A percentile compares a stretch with the other conserved stretches of the same genome.
Conservation (phyloP, 2,113 vertebrate species). For the Gasterosteus aculeatus region DNA sequence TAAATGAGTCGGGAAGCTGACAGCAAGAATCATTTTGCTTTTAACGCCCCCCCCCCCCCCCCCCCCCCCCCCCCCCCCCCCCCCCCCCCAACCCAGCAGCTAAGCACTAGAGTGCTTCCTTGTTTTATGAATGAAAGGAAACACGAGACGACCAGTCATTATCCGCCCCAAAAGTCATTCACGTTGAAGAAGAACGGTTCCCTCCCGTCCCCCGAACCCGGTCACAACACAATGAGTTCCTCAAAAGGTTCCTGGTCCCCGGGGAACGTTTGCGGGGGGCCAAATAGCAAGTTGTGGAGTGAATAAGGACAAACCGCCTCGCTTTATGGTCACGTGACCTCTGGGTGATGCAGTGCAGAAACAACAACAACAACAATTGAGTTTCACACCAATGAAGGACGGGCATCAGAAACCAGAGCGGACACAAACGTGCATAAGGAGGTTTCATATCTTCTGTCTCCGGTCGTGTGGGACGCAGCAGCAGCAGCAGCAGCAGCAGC, state of each 20-base stretch:
- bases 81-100: too few relatives aligned
- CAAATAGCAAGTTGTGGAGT: too few relatives aligned
- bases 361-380: not conserved
- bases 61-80: too few relatives aligned
- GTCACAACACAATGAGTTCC: not conserved
- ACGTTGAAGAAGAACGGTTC: not conserved
- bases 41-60: not conserved
- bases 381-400: not conserved
- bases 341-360: not conserved
- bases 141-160: not conserved
- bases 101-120: not conserved
- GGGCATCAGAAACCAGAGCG: not conserved
- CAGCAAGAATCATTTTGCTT: not conserved
- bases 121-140: not conserved
- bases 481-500: slow-evolving; percentile 1
- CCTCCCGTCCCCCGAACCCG: not conserved
- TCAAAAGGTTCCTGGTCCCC: not conserved
- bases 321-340: not conserved
- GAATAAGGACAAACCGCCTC: too few relatives aligned
- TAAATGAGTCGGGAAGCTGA: not conserved
- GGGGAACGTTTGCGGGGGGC: not conserved
- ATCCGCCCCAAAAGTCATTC: not conserved
- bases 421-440: not conserved
- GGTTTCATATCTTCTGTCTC: not conserved
- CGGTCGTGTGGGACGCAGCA: not conserved